A percentile compares a stretch with the other conserved stretches of the same genome.
phyloP scores from a whole-genome alignment of 1,140 invertebrate genomes.

The Halyomorpha halys region DNA sequence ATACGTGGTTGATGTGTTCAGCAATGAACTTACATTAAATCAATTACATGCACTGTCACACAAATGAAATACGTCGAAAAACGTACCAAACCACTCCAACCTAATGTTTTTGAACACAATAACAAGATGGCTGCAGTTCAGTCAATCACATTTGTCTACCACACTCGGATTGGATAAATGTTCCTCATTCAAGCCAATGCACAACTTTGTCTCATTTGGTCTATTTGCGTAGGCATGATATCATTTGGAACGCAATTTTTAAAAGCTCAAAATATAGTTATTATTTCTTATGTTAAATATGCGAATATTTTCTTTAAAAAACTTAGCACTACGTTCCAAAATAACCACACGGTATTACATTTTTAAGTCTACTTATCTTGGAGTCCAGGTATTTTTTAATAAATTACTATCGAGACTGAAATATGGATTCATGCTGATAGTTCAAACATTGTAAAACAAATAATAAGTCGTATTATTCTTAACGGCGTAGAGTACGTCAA shows the following conservation, averaged over 20 bases:
- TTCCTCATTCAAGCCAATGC: slow-evolving; percentile 2
- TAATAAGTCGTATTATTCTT: too few species aligned
- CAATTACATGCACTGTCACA: slow-evolving; percentile 21
- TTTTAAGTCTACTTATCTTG: too few species aligned
- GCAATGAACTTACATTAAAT: slow-evolving; percentile 26
- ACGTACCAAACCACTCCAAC: slow-evolving; percentile 25
- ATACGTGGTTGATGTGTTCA: neutral
- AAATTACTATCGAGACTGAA: too few species aligned
- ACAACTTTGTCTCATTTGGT: neutral
- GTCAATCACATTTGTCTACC: neutral
- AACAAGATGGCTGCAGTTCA: slow-evolving; percentile 29
- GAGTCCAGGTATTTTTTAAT: too few species aligned
- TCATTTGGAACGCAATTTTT: neutral
- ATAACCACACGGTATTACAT: too few species aligned
- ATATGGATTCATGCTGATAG: too few species aligned
- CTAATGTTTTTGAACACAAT: slow-evolving; percentile 31
- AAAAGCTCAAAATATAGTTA: too few species aligned
- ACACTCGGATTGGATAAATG: neutral
- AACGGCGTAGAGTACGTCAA: too few species aligned
- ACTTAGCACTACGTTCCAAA: too few species aligned
- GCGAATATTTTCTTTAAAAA: too few species aligned
- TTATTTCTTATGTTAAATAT: too few species aligned
- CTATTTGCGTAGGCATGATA: slow-evolving; percentile 15
- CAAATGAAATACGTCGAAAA: slow-evolving; percentile 24
- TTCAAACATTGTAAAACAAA: too few species aligned